A percentile compares a stretch with the other conserved stretches of the same genome.
These are phyloP conservation scores for Mus minutoides DNA, from an alignment of 2,797 vertebrate genomes.

Conservation along the genomic window DNA sequence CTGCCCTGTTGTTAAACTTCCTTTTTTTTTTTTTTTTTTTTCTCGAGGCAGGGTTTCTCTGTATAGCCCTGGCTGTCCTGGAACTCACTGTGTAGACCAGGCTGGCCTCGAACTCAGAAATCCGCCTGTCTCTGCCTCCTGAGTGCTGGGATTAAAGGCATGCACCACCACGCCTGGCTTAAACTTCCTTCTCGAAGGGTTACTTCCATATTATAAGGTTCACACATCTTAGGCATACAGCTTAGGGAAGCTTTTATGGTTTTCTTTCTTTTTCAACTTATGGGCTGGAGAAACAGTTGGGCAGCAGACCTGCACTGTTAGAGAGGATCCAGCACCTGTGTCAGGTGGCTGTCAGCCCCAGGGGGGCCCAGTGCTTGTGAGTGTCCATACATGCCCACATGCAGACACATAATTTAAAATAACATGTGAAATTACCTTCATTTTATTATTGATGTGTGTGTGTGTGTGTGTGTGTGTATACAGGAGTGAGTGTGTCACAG, in stretches of 20 bases:
- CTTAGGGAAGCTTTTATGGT: background rate
- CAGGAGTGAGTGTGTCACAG: background rate
- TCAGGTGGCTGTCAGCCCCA: background rate
- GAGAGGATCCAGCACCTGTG: background rate
- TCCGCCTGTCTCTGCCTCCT: too few relatives aligned
- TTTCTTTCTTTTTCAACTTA: background rate
- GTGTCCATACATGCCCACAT: background rate
- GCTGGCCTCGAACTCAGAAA: too few relatives aligned
- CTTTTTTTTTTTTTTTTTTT: too few relatives aligned
- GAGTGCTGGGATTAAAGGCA: too few relatives aligned
- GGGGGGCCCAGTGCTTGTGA: background rate
- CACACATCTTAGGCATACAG: background rate
- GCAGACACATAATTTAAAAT: background rate
- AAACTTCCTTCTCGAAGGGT: background rate
- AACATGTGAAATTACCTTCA: background rate
- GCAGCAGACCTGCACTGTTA: background rate
- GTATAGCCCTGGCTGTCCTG: too few relatives aligned
- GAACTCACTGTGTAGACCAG: too few relatives aligned
- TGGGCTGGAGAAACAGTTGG: background rate
- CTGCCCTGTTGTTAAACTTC: background rate
- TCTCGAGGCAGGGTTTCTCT: too few relatives aligned
- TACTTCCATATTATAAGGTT: background rate
- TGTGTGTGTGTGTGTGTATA: background rate
- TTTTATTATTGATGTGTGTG: background rate
- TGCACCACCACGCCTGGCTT: too few relatives aligned